phyloP scores from a whole-genome alignment of 2,797 vertebrate genomes.

The Acrossocheilus fasciatus region DNA sequence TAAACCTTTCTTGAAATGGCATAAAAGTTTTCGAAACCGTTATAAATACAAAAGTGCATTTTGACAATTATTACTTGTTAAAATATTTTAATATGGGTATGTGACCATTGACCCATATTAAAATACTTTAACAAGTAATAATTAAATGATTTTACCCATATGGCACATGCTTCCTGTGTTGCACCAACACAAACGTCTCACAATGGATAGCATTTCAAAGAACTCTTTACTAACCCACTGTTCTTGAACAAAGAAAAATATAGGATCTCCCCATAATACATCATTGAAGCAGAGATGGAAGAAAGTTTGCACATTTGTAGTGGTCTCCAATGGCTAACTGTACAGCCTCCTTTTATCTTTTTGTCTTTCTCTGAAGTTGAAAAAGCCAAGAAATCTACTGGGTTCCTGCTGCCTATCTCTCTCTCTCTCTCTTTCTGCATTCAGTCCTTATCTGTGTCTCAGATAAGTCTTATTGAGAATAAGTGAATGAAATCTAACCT shows the following conservation, averaged over 20 bases:
- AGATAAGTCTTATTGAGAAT: slow-evolving; percentile 53
- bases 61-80: no score
- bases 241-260: slow-evolving; percentile 27
- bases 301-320: slow-evolving; percentile 13
- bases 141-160: background rate
- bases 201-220: background rate
- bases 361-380: slow-evolving; percentile 29
- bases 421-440: slow-evolving; percentile 18
- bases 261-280: slow-evolving; percentile 17
- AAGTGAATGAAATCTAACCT: slow-evolving; percentile 52
- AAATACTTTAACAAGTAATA: background rate
- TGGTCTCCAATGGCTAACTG: slow-evolving; percentile 20
- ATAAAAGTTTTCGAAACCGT: background rate
- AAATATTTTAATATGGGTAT: no score
- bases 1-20: background rate
- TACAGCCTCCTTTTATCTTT: slow-evolving; percentile 25
- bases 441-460: slow-evolving; percentile 45
- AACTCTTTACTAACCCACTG: background rate
- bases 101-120: background rate
- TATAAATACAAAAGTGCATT: no score
- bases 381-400: slow-evolving; percentile 22
- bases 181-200: background rate
- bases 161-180: background rate
- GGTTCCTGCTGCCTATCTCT: slow-evolving; percentile 26
- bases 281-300: slow-evolving; percentile 17